phyloP scores from a whole-genome alignment of 1,140 invertebrate species.

The Drosophila jambulina region DNA sequence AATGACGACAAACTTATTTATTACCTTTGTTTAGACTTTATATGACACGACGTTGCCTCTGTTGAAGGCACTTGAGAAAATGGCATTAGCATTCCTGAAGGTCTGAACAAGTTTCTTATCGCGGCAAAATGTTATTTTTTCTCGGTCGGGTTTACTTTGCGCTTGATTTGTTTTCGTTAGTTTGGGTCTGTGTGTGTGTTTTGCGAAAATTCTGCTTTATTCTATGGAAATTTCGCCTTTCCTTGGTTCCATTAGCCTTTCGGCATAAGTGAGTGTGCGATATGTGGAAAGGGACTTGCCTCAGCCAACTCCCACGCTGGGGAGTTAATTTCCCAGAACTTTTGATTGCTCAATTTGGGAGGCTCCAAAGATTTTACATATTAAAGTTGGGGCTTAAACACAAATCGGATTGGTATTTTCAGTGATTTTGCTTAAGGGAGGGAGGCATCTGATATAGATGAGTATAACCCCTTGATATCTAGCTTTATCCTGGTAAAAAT shows the following conservation, averaged over 20 bases:
- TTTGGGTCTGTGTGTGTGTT: constrained; percentile 21
- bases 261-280: constrained; percentile 24
- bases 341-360: constrained; percentile 42
- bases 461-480: background rate
- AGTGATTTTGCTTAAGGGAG: background rate
- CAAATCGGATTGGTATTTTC: constrained; percentile 7
- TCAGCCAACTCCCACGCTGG: constrained; percentile 15
- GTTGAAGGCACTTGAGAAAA: constrained; percentile 74
- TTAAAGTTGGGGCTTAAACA: constrained; percentile 1
- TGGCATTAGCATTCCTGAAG: constrained; percentile 67
- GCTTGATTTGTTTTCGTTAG: constrained; percentile 63
- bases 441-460: background rate
- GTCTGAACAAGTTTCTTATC: constrained; percentile 63
- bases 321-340: constrained; percentile 39
- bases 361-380: constrained; percentile 29
- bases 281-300: constrained; percentile 24
- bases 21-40: constrained; percentile 80
- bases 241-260: constrained; percentile 39
- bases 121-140: constrained; percentile 53
- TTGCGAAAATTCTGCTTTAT: constrained; percentile 33
- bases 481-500: background rate
- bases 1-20: constrained; percentile 66
- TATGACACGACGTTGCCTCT: constrained; percentile 54
- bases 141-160: constrained; percentile 46
- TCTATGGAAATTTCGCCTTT: constrained; percentile 30